phyloP scores from a whole-genome alignment of 2,797 vertebrate genomes.

The Acipenser ruthenus region DNA sequence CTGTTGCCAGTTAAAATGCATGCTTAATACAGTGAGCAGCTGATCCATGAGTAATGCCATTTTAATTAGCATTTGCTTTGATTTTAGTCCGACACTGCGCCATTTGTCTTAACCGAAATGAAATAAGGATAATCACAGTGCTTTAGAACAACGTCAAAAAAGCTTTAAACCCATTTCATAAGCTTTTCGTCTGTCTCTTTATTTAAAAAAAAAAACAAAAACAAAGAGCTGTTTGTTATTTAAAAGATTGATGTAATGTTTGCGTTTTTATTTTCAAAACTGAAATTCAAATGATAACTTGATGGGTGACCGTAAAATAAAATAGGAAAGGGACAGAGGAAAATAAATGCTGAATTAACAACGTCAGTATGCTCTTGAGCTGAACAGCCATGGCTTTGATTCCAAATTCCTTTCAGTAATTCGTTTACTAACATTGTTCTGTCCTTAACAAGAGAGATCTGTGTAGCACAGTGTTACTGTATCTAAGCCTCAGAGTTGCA shows the following conservation, averaged over 20 bases:
- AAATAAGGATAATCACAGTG: conserved; percentile 12
- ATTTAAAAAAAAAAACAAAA: neutral
- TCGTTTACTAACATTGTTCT: conserved; percentile 10
- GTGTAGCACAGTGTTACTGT: conserved; percentile 14
- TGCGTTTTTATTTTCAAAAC: conserved; percentile 13
- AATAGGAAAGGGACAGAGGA: too few species aligned
- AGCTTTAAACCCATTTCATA: neutral
- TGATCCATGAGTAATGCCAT: conserved; percentile 22
- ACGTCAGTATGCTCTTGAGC: conserved; percentile 4
- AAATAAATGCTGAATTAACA: neutral
- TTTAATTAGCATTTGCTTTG: conserved; percentile 27
- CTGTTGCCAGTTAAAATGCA: conserved; percentile 15
- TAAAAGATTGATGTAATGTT: conserved; percentile 9
- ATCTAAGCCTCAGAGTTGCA: conserved; percentile 38
- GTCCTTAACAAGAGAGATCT: conserved; percentile 11
- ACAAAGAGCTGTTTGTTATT: neutral
- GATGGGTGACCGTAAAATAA: too few species aligned
- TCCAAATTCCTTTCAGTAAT: conserved; percentile 7
- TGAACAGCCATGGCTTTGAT: conserved; percentile 6
- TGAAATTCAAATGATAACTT: neutral
- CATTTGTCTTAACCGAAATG: conserved; percentile 20
- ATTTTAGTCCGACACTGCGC: conserved; percentile 17
- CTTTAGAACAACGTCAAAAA: conserved; percentile 1
- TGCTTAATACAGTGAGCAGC: neutral
- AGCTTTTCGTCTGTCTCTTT: neutral